A percentile compares a stretch with the other conserved stretches of the same genome.
Evolutionary conservation across 2,888 invertebrate species (phyloP).

Genomic region (Agrochola circellaris): DNA sequence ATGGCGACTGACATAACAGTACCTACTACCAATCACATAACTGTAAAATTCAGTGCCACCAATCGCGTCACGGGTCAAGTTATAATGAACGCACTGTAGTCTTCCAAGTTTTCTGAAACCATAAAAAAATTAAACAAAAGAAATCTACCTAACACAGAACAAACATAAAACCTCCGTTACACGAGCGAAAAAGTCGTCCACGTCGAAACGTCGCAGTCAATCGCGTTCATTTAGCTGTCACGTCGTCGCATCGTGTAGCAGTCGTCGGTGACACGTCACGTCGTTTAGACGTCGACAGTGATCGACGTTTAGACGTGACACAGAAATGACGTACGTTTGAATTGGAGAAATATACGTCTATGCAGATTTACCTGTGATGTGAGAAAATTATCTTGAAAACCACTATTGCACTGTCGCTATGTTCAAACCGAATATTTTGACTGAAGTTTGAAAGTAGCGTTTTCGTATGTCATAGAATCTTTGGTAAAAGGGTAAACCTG

Average conservation of each 20-base stretch:
- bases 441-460: not conserved
- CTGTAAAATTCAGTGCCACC: too few relatives aligned
- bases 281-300: slow-evolving; percentile 56
- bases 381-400: not conserved
- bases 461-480: not conserved
- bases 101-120: not conserved
- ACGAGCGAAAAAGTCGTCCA: slow-evolving; percentile 52
- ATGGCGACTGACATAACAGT: too few relatives aligned
- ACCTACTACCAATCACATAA: too few relatives aligned
- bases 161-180: slow-evolving; percentile 45
- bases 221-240: slow-evolving; percentile 69
- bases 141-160: slow-evolving; percentile 6
- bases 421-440: not conserved
- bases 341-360: slow-evolving; percentile 8
- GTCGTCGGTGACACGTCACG: slow-evolving; percentile 57
- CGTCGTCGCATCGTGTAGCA: slow-evolving; percentile 61
- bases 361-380: not conserved
- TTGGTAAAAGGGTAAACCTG: not conserved
- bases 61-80: too few relatives aligned
- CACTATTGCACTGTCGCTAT: not conserved
- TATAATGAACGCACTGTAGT: too few relatives aligned
- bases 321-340: slow-evolving; percentile 51
- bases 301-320: slow-evolving; percentile 58
- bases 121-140: slow-evolving; percentile 13
- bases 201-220: slow-evolving; percentile 64